Base-by-base conservation (phyloP, 1,140 invertebrate genomes). In the Periplaneta americana region DNA sequence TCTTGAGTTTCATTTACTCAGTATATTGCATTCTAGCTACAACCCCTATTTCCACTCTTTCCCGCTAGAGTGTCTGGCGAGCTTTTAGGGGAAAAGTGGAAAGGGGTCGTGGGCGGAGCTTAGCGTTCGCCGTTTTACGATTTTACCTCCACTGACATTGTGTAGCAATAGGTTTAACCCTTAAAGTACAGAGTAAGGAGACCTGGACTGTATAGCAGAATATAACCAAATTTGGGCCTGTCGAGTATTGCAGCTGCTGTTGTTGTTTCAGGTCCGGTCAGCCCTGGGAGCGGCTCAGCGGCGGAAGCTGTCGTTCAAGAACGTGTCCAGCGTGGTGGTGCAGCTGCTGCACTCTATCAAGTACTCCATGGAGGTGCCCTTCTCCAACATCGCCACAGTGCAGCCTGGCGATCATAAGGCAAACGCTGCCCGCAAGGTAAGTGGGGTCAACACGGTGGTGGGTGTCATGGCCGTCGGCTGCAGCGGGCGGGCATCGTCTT, bases 331-430 rank as follows among this genome's bases (percentile, higher is more conserved):
- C 87, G 96, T 97, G 81, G 96, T 98, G 22, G 95, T 97, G 82
- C 95, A 97, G 86, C 89, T 98, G 77, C 91, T 97, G 76, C 96
- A 97, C 88, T 96, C 95, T 28, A 97, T 97, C 85, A 97, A 96
- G 87, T 97, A 96, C 88, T 97, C 95, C 82, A 95, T 97, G 84
- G 96, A 97, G 86, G 96, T 97, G 76, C 96, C 96, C 1, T 98
- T 98, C 88, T 95, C 95, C 79, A 96, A 97, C 87, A 96, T 97
- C 89, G 93, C 95, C 79, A 66, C 48, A n/a, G 92, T 94, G 39
- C 92, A 90, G 31, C 89, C 90, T 8, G 89, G 91, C 81, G 92
- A 93, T 74, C 87, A 91, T 36, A 93, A 92, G 85, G 89, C 90
- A 39, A 91, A 91, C 81, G 91, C 90, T 81, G 90, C 91, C 34